Evolutionary conservation across 1,140 invertebrate species (phyloP).

Genomic region (Drosophila oshimai): DNA sequence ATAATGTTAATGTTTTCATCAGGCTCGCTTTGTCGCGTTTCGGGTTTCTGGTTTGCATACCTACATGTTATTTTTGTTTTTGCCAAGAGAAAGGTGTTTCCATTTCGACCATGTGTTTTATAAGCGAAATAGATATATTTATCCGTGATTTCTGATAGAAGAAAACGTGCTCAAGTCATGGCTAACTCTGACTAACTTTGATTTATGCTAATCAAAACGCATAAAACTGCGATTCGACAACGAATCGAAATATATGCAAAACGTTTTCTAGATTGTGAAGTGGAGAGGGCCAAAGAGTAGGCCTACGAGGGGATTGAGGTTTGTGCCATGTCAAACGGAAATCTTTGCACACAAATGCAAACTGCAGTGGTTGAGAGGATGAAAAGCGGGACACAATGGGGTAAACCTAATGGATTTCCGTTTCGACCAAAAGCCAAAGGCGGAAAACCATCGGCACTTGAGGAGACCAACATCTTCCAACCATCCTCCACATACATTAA

Average conservation of each 20-base stretch:
- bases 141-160: neutral
- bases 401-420: constrained; percentile 76
- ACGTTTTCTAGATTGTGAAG: constrained; percentile 55
- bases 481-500: neutral
- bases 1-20: constrained; percentile 79
- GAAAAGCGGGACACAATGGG: constrained; percentile 16
- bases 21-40: constrained; percentile 48
- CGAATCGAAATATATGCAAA: constrained; percentile 59
- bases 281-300: neutral
- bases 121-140: constrained; percentile 43
- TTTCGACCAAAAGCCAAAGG: constrained; percentile 53
- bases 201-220: constrained; percentile 75
- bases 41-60: constrained; percentile 47
- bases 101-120: constrained; percentile 61
- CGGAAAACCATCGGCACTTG: constrained; percentile 71
- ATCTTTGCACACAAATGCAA: constrained; percentile 64
- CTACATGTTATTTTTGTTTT: constrained; percentile 30
- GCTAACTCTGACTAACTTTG: constrained; percentile 30
- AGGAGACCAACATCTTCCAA: constrained; percentile 23
- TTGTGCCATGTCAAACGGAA: constrained; percentile 68
- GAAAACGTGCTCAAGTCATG: constrained; percentile 26
- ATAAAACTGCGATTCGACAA: constrained; percentile 35
- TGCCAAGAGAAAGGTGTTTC: constrained; percentile 68
- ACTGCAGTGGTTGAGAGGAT: constrained; percentile 37
- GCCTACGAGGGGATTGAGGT: neutral